phyloP scores from a whole-genome alignment of 2,113 vertebrate genomes.

The Emydocephalus ijimae region DNA sequence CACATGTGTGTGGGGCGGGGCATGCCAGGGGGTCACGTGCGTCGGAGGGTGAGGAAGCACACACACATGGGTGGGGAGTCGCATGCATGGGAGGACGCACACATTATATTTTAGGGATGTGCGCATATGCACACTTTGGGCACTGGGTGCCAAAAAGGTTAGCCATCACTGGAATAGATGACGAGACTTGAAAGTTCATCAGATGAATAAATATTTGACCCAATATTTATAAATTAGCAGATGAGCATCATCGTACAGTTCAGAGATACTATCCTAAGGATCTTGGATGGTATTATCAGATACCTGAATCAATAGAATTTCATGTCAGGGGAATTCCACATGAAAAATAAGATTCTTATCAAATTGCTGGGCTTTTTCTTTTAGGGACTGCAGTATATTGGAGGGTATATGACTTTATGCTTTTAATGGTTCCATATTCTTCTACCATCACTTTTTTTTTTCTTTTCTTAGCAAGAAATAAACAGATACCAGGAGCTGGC shows the following conservation, averaged over 20 bases:
- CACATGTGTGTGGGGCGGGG: too few relatives aligned
- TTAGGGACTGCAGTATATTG: neutral
- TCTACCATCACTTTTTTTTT: neutral
- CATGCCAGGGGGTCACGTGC: too few relatives aligned
- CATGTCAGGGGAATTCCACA: neutral
- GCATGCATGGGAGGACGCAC: too few relatives aligned
- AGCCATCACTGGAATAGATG: too few relatives aligned
- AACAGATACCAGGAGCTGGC: neutral
- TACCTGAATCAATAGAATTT: neutral
- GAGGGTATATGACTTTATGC: neutral
- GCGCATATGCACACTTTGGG: too few relatives aligned
- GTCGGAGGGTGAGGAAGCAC: too few relatives aligned
- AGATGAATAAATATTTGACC: neutral
- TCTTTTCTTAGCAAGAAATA: neutral
- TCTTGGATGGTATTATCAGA: neutral
- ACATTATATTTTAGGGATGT: too few relatives aligned
- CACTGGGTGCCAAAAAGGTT: too few relatives aligned
- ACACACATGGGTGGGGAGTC: too few relatives aligned
- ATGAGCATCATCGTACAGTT: neutral
- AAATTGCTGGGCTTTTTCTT: neutral
- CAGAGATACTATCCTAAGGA: neutral
- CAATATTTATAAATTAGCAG: neutral
- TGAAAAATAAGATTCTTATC: neutral
- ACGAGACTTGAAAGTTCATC: neutral
- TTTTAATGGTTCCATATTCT: neutral